Conservation (phyloP, 2,888 invertebrate genomes). For the Tipula unca region DNA sequence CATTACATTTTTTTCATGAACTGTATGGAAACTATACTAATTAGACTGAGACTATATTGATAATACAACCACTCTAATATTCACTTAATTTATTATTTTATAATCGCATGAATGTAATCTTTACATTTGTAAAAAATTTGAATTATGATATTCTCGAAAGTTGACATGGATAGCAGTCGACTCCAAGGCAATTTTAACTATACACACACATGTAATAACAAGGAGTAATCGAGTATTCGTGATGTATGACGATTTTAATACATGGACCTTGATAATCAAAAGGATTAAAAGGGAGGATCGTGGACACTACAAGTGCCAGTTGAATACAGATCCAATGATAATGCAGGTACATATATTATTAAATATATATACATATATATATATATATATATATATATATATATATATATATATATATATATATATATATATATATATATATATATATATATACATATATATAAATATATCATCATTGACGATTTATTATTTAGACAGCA, state of each 20-base stretch:
- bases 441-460: no score
- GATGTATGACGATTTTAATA: slow-evolving; percentile 86
- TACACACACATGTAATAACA: slow-evolving; percentile 89
- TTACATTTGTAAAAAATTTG: background rate
- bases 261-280: slow-evolving; percentile 84
- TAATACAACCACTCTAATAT: no score
- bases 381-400: no score
- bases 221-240: slow-evolving; percentile 83
- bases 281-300: slow-evolving; percentile 78
- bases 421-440: no score
- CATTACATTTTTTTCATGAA: no score
- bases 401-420: no score
- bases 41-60: no score
- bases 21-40: no score
- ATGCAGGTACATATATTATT: slow-evolving; percentile 68
- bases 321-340: slow-evolving; percentile 90
- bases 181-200: slow-evolving; percentile 85
- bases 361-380: background rate
- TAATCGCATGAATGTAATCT: no score
- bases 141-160: slow-evolving; percentile 42
- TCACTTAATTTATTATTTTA: no score
- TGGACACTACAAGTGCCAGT: slow-evolving; percentile 91
- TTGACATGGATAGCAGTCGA: slow-evolving; percentile 94
- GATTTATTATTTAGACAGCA: slow-evolving; percentile 52
- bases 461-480: no score